Evolutionary conservation across 1,140 invertebrate species (phyloP).

Genomic region (Drosophila yakuba): DNA sequence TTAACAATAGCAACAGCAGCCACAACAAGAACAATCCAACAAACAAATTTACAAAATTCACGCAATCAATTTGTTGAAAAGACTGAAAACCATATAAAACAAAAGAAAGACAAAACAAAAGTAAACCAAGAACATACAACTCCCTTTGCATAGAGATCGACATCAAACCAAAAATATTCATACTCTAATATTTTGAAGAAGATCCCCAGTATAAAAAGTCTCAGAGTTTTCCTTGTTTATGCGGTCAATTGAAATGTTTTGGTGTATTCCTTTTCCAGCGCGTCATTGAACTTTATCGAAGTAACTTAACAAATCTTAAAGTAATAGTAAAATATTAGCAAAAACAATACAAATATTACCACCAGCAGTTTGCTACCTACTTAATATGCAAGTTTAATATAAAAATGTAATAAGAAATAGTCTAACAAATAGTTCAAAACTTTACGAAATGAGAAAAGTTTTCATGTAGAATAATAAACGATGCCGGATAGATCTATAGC

Average conservation of each 20-base stretch:
- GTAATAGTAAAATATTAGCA: constrained; percentile 73
- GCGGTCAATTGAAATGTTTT: constrained; percentile 23
- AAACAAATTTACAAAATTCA: constrained; percentile 79
- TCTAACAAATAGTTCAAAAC: constrained; percentile 65
- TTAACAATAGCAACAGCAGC: constrained; percentile 31
- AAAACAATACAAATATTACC: constrained; percentile 75
- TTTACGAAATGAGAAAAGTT: constrained; percentile 34
- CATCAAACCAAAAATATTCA: constrained; percentile 17
- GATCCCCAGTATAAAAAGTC: constrained; percentile 42
- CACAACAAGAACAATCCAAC: constrained; percentile 76
- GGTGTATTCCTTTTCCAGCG: constrained; percentile 50
- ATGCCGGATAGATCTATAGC: constrained; percentile 19
- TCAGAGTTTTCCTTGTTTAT: constrained; percentile 31
- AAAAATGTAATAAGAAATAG: constrained; percentile 46
- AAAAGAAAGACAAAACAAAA: constrained; percentile 23
- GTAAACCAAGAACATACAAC: constrained; percentile 10
- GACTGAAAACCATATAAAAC: constrained; percentile 62
- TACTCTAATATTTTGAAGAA: constrained; percentile 8
- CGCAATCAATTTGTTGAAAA: constrained; percentile 80
- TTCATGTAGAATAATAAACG: constrained; percentile 43
- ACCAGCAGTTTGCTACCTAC: constrained; percentile 78
- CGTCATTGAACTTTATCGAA: constrained; percentile 44
- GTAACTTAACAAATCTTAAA: constrained; percentile 45
- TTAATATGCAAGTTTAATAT: constrained; percentile 66
- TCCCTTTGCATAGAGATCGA: constrained; percentile 53